A percentile compares a stretch with the other conserved stretches of the same genome.
Evolutionary conservation across 2,113 vertebrate species (phyloP).

Genomic region (Callorhinus ursinus): DNA sequence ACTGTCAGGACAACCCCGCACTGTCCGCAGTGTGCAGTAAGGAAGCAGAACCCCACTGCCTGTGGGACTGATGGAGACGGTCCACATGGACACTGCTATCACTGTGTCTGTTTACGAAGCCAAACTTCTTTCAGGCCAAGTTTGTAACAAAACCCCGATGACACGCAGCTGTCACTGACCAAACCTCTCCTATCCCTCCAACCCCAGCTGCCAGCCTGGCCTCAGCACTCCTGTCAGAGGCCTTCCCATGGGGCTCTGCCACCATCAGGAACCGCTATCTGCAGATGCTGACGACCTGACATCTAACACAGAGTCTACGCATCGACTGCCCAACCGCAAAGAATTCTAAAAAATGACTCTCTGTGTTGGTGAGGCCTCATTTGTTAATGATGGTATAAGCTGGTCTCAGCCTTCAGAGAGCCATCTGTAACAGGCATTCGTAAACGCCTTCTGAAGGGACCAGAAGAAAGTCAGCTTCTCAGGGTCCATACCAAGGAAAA

Average conservation of each 20-base stretch:
- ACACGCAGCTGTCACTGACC: too few relatives aligned
- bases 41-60: fast-evolving
- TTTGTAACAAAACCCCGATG: too few relatives aligned
- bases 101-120: fast-evolving
- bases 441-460: background rate
- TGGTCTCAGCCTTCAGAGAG: background rate
- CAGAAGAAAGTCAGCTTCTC: background rate
- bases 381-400: fast-evolving
- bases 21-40: fast-evolving
- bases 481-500: background rate
- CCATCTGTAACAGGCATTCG: fast-evolving
- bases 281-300: background rate
- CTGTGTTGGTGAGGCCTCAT: too few relatives aligned
- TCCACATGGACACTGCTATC: fast-evolving
- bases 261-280: background rate
- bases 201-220: background rate
- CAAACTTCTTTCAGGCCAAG: too few relatives aligned
- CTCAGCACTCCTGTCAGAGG: background rate
- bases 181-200: background rate
- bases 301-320: fast-evolving
- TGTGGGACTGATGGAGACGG: fast-evolving
- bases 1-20: background rate
- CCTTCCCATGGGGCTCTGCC: too few relatives aligned
- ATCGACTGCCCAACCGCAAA: background rate
- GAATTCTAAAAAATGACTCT: fast-evolving